phyloP scores from a whole-genome alignment of 2,113 vertebrate genomes.

The Cololabis saira region DNA sequence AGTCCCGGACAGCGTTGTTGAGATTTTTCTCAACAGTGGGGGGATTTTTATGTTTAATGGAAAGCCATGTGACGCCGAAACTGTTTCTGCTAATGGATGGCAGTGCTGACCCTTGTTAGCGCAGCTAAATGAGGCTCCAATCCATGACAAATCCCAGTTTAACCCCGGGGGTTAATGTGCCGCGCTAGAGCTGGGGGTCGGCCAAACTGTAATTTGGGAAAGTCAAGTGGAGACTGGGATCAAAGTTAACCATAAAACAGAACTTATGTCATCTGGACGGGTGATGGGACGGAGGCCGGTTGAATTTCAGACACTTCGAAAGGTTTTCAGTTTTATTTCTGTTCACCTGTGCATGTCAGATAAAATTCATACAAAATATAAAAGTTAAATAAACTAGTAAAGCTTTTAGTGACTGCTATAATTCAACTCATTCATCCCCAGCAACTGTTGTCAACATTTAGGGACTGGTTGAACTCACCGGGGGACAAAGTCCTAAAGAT shows the following conservation, averaged over 20 bases:
- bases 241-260: neutral
- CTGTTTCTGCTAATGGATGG: constrained; percentile 9
- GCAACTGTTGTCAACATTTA: too few species aligned
- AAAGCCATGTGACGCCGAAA: neutral
- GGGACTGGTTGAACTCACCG: too few species aligned
- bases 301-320: too few species aligned
- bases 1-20: neutral
- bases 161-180: constrained; percentile 33
- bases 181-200: neutral
- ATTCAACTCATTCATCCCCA: too few species aligned
- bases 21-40: neutral
- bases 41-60: neutral
- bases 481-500: too few species aligned
- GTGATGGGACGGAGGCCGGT: too few species aligned
- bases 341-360: too few species aligned
- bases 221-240: neutral
- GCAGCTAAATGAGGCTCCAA: constrained; percentile 21
- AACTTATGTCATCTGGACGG: neutral
- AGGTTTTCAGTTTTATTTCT: too few species aligned
- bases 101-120: constrained; percentile 37
- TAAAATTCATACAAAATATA: too few species aligned
- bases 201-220: constrained; percentile 2
- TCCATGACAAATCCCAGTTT: constrained; percentile 36
- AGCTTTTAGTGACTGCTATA: too few species aligned
- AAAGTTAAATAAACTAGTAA: too few species aligned